Base-by-base conservation (phyloP, 1,140 invertebrate genomes). In the Pararge aegeria region DNA sequence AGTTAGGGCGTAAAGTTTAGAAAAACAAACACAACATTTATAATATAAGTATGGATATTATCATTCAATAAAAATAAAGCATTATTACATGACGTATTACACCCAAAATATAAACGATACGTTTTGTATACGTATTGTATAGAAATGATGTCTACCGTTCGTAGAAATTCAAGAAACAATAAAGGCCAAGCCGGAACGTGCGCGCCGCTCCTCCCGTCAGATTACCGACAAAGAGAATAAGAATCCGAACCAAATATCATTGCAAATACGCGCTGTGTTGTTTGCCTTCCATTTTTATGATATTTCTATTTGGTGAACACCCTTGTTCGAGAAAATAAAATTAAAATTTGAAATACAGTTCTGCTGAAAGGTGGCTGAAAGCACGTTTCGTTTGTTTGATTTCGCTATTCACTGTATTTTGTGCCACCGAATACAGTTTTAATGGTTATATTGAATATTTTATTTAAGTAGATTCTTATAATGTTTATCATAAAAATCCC, bases 261-360 rank as follows among this genome's bases (percentile, higher is more conserved):
- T 21, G 77, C 81, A 85, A 87, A 85, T 83, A 87, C 71, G 61
- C 68, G 70, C 71, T 63, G 66, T 66, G 52, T 73, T 87, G 76
- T 87, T 87, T 87, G 75, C 71, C 62, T 71, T 76, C 68, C 78
- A 84, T 86, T 87, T 87, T 87, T 86, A 84, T 85, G 66, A 73
- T 75, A 80, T 81, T 79, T 73, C 59, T 77, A 77, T 77, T 74
- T 69, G 65, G 64, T 62, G 70, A 65, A 69, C 64, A 68, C 59
- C 27, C 18, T 50, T 55, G 61, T 46, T 40, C 30, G 55, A 38
- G 27, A 61, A 72, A 69, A 76, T 64, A 68, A 68, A 71, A 66
- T 68, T 62, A 48, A 73, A 73, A 74, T 61, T 63, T 66, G 57
- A 66, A 66, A 64, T 49, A 46, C 51, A 53, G 56, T 63, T 54